Evolutionary conservation across 2,888 invertebrate species (phyloP).

Genomic region (Pristionchus mayeri): DNA sequence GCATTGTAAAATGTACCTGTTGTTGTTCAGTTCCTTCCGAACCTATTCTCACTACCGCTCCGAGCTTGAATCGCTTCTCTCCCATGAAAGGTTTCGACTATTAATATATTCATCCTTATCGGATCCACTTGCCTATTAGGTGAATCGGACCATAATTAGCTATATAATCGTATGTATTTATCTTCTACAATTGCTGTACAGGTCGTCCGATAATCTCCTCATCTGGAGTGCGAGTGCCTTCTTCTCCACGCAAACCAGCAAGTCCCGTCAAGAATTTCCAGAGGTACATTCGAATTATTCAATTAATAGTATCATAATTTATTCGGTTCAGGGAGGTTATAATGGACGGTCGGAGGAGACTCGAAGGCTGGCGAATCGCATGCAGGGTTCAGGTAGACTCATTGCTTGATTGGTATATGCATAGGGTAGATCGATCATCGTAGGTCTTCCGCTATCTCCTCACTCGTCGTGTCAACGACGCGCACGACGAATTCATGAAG

Average conservation of each 20-base stretch:
- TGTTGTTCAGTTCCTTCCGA: slow-evolving; percentile 1
- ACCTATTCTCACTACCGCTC: neutral
- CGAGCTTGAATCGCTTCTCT: neutral
- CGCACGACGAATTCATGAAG: slow-evolving; percentile 43
- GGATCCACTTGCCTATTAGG: no score
- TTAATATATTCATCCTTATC: no score
- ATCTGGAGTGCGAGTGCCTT: slow-evolving; percentile 31
- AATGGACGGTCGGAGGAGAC: slow-evolving; percentile 48
- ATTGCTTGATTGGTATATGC: neutral
- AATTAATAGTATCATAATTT: neutral
- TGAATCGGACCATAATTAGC: no score
- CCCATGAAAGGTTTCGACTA: slow-evolving; percentile 41
- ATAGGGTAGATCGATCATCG: neutral
- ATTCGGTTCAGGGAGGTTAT: slow-evolving; percentile 40
- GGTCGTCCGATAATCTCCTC: slow-evolving; percentile 19
- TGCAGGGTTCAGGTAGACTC: slow-evolving; percentile 48
- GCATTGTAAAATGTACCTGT: no score
- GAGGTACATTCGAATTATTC: neutral
- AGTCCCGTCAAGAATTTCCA: neutral
- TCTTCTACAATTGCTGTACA: neutral
- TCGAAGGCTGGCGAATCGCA: slow-evolving; percentile 55
- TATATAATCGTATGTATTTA: no score
- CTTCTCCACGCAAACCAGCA: slow-evolving; percentile 38
- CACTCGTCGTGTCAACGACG: slow-evolving; percentile 46
- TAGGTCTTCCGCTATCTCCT: slow-evolving; percentile 50